Percentiles rank a stretch among this genome's conserved stretches.
Conservation (phyloP, 2,888 invertebrate species). For the Acrocera orbiculus region DNA sequence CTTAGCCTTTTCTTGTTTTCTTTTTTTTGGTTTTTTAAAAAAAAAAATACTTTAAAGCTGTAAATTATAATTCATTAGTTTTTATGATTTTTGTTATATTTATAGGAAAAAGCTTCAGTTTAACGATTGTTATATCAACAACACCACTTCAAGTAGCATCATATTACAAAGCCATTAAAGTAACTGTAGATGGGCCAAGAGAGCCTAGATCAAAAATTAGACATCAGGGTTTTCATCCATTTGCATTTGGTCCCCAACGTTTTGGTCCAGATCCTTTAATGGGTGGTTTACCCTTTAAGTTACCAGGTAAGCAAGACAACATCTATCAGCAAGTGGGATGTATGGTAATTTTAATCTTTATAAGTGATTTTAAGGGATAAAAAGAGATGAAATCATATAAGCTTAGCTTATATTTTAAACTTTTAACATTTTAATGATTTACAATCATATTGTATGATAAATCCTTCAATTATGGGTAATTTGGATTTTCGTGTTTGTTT, state of each 20-base stretch:
- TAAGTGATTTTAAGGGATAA: no score
- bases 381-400: no score
- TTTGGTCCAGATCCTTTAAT: slow-evolving; percentile 67
- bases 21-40: no score
- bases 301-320: slow-evolving; percentile 73
- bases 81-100: slow-evolving; percentile 15
- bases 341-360: no score
- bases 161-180: slow-evolving; percentile 97
- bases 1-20: slow-evolving; percentile 1
- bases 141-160: slow-evolving; percentile 90
- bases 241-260: slow-evolving; percentile 68
- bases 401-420: no score
- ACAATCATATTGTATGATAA: no score
- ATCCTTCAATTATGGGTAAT: no score
- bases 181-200: slow-evolving; percentile 96
- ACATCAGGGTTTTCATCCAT: slow-evolving; percentile 76
- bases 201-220: slow-evolving; percentile 90
- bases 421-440: no score
- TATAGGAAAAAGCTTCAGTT: slow-evolving; percentile 90
- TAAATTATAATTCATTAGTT: not conserved
- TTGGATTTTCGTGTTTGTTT: no score
- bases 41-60: not conserved
- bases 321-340: no score
- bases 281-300: slow-evolving; percentile 63
- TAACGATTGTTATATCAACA: slow-evolving; percentile 89